Conservation (phyloP, 2,888 invertebrate genomes). For the Caenorhabditis sp. region DNA sequence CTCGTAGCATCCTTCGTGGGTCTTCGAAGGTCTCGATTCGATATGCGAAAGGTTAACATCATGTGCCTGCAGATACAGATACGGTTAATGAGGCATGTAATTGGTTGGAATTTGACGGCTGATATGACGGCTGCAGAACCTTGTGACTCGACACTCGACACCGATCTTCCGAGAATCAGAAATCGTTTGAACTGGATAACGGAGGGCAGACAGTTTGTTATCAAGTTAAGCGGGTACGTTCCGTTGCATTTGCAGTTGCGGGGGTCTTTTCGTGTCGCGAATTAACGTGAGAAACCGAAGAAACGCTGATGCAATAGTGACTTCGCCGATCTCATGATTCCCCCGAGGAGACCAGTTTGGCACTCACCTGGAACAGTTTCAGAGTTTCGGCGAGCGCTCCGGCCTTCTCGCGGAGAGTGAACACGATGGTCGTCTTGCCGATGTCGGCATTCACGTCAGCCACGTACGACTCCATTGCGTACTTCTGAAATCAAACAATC, state of each 20-base stretch:
- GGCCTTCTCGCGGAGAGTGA: conserved; percentile 89
- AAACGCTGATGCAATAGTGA: conserved; percentile 29
- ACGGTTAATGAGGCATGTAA: conserved; percentile 29
- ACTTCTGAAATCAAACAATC: conserved; percentile 63
- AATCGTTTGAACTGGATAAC: conserved; percentile 33
- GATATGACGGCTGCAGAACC: conserved; percentile 34
- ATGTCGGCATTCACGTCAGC: conserved; percentile 74
- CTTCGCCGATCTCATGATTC: not conserved
- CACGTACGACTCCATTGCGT: conserved; percentile 78
- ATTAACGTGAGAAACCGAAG: conserved; percentile 26
- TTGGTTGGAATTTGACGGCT: conserved; percentile 24
- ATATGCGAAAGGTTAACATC: conserved; percentile 81
- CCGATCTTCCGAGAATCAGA: conserved; percentile 18
- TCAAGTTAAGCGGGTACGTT: conserved; percentile 17
- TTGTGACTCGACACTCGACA: conserved; percentile 25
- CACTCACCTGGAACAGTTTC: conserved; percentile 88
- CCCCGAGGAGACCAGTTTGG: not conserved
- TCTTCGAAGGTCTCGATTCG: conserved; percentile 81
- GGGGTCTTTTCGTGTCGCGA: not conserved
- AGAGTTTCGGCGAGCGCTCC: conserved; percentile 91
- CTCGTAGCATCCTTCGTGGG: conserved; percentile 80
- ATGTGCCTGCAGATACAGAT: conserved; percentile 79
- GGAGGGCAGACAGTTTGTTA: conserved; percentile 3
- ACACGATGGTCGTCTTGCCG: conserved; percentile 84
- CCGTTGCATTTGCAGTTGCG: not conserved